These are phyloP conservation scores for Pocillopora grandis DNA, from an alignment of 92 coral and sea anemone species.

Conservation along the genomic window DNA sequence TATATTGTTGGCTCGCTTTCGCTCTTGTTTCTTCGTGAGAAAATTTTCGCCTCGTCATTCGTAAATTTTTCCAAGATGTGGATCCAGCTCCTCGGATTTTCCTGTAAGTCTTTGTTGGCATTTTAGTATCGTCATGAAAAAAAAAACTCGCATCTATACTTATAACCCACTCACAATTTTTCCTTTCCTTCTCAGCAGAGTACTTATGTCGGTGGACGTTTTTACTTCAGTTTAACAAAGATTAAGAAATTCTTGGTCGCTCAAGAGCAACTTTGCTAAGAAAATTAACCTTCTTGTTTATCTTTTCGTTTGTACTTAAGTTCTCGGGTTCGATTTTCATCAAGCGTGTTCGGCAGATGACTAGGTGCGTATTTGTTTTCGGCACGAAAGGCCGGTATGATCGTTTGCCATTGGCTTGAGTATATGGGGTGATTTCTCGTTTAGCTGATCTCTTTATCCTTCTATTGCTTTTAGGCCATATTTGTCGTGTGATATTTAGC, in stretches of 20 bases:
- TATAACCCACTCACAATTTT: too few relatives aligned
- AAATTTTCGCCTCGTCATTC: constrained; percentile 35
- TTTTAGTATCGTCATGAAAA: too few relatives aligned
- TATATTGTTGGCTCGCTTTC: not conserved
- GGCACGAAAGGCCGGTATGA: not conserved
- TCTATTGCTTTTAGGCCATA: not conserved
- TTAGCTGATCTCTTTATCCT: constrained; percentile 1
- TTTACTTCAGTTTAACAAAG: too few relatives aligned
- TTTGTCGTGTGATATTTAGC: not conserved
- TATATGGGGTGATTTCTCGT: not conserved
- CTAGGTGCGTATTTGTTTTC: not conserved
- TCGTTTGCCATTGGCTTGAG: not conserved
- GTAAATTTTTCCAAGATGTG: not conserved
- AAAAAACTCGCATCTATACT: too few relatives aligned
- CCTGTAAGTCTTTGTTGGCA: constrained; percentile 13
- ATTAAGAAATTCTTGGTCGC: too few relatives aligned
- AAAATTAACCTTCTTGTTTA: too few relatives aligned
- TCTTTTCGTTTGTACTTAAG: too few relatives aligned
- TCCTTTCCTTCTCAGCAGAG: too few relatives aligned
- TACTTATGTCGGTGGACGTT: too few relatives aligned
- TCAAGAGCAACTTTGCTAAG: too few relatives aligned
- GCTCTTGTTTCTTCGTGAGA: not conserved
- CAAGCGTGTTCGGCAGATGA: not conserved
- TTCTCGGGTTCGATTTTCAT: too few relatives aligned
- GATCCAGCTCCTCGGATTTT: constrained; percentile 14